Conservation (phyloP, 2,797 vertebrate species). For the Zalophus californianus region DNA sequence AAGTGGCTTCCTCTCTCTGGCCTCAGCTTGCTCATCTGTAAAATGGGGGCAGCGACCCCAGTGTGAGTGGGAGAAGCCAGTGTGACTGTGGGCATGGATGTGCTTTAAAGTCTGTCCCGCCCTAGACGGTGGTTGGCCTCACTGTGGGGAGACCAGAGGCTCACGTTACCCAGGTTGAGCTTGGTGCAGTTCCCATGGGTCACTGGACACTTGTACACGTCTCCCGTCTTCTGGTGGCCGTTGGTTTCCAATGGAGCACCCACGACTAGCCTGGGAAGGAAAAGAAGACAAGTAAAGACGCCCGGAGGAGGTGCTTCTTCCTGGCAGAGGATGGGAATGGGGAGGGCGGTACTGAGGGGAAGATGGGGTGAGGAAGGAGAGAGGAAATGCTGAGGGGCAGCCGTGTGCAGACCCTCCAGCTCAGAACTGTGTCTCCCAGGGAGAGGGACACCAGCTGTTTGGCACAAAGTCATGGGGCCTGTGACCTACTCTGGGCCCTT, state of each 20-base stretch:
- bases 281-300: neutral
- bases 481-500: neutral
- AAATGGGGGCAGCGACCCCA: neutral
- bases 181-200: slow-evolving; percentile 93
- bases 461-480: neutral
- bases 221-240: slow-evolving; percentile 96
- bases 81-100: fast-evolving
- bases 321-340: neutral
- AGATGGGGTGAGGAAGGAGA: fast-evolving
- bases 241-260: slow-evolving; percentile 97
- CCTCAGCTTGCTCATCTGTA: neutral
- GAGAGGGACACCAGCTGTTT: neutral
- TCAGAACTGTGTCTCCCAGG: neutral
- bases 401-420: neutral
- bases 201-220: slow-evolving; percentile 96
- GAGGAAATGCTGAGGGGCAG: neutral
- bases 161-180: slow-evolving; percentile 95
- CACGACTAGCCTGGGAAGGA: slow-evolving; percentile 94
- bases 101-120: neutral
- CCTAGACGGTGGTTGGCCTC: fast-evolving
- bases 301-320: neutral
- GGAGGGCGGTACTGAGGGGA: neutral
- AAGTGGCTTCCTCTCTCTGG: neutral
- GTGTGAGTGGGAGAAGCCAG: neutral
- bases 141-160: fast-evolving